Percentiles rank a stretch among this genome's conserved stretches.
phyloP scores from a whole-genome alignment of 2,888 invertebrate genomes.

The Nematopogon swammerdamellus region DNA sequence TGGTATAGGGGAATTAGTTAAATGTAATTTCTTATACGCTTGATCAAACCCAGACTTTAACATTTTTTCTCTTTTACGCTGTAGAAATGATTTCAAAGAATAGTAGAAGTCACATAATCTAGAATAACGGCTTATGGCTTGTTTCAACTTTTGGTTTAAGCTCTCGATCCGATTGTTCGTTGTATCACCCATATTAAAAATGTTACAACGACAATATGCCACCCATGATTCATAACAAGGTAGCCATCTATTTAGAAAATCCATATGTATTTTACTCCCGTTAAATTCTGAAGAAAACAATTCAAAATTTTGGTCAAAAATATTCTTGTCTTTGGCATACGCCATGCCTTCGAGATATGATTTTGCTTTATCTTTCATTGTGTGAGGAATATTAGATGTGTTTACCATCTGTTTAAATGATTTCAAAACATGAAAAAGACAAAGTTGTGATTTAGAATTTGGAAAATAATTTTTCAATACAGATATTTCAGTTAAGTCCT shows the following conservation, averaged over 20 bases:
- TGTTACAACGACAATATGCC: neutral
- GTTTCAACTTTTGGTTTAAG: constrained; percentile 2
- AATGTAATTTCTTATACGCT: neutral
- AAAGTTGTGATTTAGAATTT: neutral
- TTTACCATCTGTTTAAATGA: constrained; percentile 1
- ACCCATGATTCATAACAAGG: constrained; percentile 2
- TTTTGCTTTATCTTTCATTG: neutral
- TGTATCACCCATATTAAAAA: constrained; percentile 2
- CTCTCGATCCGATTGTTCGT: constrained; percentile 1
- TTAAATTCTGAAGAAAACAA: neutral
- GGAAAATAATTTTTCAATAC: constrained; percentile 1
- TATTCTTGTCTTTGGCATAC: neutral
- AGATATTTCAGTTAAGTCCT: constrained; percentile 2
- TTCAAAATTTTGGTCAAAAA: neutral
- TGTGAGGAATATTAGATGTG: neutral
- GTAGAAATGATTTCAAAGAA: constrained; percentile 1
- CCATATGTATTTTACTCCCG: neutral
- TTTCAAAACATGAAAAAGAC: constrained; percentile 3
- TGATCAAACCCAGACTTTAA: neutral
- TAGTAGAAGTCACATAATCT: neutral
- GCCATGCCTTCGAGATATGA: neutral
- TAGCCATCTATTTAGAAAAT: constrained; percentile 1
- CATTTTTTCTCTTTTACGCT: neutral
- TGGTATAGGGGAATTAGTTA: neutral
- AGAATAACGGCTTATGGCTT: neutral